Evolutionary conservation across 2,797 vertebrate genomes (phyloP), one percentile per base, ranked within the genome.

Genomic region (Cirrhinus mrigala): DNA sequence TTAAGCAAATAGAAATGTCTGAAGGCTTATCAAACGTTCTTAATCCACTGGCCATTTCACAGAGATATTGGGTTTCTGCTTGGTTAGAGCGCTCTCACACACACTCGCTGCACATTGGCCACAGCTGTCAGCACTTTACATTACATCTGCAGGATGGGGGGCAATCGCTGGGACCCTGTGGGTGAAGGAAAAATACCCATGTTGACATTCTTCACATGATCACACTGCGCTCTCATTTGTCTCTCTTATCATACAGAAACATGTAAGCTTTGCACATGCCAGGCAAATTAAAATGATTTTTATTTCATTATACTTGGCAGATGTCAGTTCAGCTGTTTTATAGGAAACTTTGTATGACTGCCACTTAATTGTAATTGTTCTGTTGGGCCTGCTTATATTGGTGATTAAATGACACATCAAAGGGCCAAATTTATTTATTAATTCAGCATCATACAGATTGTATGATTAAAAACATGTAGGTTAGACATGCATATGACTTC

Each of bases 41-140:
- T 95, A 95, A 96, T 95, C 94, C 94, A 90, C 69, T 29, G 89
- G 91, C 90, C 92, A 87, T 94, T 96, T 96, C 95, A 96, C 95
- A 96, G 95, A 96, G 93, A 92, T 93, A 95, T 96, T 90, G 89
- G 64, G 93, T 96, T 95, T 95, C 95, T 86, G 90, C 93, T 94
- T 87, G 93, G 94, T 92, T 93, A 92, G 91, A 87, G 64, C 89
- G 86, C 86, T 92, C 94, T 94, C 94, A 94, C 95, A 94, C 93
- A 90, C 91, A 91, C 93, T 89, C 93, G 80, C 81, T 82, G 85
- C 84, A 88, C 92, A 92, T 91, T 90, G 86, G 91, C 88, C 89
- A 91, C 95, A 96, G 95, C 95, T 96, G 95, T 95, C 94, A 91
- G 90, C 84, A 90, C 93, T 94, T 95, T 92, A 92, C 94, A 93